These are phyloP conservation scores for Menidia menidia DNA, from an alignment of 2,797 vertebrate species.

Conservation along the genomic window DNA sequence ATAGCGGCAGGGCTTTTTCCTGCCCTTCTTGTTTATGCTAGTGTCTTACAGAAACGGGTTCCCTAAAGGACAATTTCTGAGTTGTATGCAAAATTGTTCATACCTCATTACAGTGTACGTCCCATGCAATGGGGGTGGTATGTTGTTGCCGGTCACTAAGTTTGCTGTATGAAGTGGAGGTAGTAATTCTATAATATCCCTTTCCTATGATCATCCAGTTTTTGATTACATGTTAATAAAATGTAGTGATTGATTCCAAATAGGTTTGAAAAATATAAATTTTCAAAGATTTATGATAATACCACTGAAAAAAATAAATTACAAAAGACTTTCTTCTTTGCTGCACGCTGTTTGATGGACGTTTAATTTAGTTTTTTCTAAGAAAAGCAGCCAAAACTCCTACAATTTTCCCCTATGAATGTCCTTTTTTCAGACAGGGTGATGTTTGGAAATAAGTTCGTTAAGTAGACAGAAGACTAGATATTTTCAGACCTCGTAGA, in stretches of 20 bases:
- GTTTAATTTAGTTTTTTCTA: neutral
- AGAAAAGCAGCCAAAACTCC: neutral
- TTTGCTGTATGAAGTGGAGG: neutral
- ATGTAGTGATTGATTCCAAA: neutral
- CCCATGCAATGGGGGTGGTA: neutral
- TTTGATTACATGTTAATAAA: neutral
- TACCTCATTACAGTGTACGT: neutral
- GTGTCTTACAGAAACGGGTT: conserved; percentile 21
- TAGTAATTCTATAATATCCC: neutral
- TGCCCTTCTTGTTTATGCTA: conserved; percentile 1
- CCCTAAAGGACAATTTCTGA: neutral
- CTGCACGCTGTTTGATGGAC: neutral
- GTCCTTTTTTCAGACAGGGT: neutral
- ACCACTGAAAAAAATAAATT: neutral
- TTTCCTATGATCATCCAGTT: conserved; percentile 1
- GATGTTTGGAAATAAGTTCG: too few species aligned
- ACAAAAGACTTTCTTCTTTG: neutral
- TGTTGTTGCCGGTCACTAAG: neutral
- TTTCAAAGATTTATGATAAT: neutral
- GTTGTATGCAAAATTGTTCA: neutral
- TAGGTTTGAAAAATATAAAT: neutral
- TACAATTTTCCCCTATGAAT: neutral
- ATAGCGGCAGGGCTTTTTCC: conserved; percentile 3
- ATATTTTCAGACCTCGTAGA: neutral
- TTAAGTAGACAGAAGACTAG: too few species aligned